Conservation (phyloP, 2,797 vertebrate genomes). For the Pygocentrus nattereri region DNA sequence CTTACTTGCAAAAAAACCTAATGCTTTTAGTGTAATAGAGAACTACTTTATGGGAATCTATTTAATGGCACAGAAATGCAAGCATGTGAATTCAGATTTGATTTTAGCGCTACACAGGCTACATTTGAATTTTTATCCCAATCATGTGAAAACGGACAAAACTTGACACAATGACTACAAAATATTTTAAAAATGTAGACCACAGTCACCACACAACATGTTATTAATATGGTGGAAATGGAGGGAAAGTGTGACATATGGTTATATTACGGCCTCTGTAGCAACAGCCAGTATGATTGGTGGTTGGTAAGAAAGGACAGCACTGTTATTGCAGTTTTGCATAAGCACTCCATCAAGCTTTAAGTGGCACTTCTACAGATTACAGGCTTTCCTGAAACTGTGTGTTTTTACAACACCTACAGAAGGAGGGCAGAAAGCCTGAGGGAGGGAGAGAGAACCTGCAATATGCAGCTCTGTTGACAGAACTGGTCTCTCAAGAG, state of each 20-base stretch:
- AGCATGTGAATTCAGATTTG: neutral
- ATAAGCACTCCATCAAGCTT: constrained; percentile 73
- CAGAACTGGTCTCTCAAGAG: constrained; percentile 34
- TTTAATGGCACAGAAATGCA: neutral
- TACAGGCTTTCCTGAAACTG: constrained; percentile 65
- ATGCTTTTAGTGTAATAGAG: constrained; percentile 31
- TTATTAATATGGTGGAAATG: neutral
- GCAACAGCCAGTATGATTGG: constrained; percentile 47
- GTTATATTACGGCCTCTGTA: constrained; percentile 5
- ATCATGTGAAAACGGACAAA: neutral
- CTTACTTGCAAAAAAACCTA: neutral
- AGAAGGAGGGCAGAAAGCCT: constrained; percentile 35
- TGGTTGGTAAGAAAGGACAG: constrained; percentile 61
- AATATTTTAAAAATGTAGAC: neutral
- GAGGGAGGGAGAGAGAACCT: constrained; percentile 12
- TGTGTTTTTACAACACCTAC: constrained; percentile 69
- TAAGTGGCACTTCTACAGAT: constrained; percentile 80
- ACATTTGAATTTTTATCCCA: neutral
- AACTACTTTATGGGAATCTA: neutral
- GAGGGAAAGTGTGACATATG: neutral
- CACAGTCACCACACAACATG: neutral
- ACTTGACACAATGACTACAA: neutral
- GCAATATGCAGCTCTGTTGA: constrained; percentile 34
- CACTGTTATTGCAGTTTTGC: constrained; percentile 68
- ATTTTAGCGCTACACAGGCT: too few relatives aligned